A percentile compares a stretch with the other conserved stretches of the same genome.
phyloP scores from a whole-genome alignment of 2,113 vertebrate species.

The Alethe diademata region DNA sequence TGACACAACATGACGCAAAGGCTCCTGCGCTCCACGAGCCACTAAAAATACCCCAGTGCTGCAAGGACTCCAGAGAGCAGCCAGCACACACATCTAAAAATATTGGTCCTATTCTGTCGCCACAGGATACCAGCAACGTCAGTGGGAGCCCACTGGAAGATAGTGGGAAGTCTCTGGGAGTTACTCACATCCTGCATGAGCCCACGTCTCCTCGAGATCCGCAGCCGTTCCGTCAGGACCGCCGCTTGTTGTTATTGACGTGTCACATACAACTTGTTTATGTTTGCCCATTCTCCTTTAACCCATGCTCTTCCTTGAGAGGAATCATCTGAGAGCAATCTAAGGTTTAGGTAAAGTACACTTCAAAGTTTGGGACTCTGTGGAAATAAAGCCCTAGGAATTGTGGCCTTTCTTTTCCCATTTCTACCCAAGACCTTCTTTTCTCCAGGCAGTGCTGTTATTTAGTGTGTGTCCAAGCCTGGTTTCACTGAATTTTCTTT shows the following conservation, averaged over 20 bases:
- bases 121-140: constrained; percentile 55
- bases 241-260: background rate
- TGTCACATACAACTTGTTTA: background rate
- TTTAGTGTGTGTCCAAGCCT: background rate
- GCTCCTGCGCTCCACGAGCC: background rate
- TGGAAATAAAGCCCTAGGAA: background rate
- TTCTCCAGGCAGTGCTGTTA: background rate
- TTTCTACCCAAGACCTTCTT: background rate
- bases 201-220: constrained; percentile 38
- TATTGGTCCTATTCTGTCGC: background rate
- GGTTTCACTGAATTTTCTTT: background rate
- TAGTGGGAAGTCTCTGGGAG: constrained; percentile 43
- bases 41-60: constrained; percentile 18
- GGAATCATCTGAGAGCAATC: background rate
- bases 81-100: constrained; percentile 46
- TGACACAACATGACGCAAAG: background rate
- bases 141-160: constrained; percentile 36
- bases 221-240: background rate
- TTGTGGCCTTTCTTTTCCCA: background rate
- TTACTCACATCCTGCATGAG: constrained; percentile 66
- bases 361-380: background rate
- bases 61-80: background rate
- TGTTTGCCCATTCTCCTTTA: background rate
- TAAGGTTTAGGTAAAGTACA: background rate
- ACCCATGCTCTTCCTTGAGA: background rate